phyloP scores from a whole-genome alignment of 2,797 vertebrate genomes.

The Alosa sapidissima region DNA sequence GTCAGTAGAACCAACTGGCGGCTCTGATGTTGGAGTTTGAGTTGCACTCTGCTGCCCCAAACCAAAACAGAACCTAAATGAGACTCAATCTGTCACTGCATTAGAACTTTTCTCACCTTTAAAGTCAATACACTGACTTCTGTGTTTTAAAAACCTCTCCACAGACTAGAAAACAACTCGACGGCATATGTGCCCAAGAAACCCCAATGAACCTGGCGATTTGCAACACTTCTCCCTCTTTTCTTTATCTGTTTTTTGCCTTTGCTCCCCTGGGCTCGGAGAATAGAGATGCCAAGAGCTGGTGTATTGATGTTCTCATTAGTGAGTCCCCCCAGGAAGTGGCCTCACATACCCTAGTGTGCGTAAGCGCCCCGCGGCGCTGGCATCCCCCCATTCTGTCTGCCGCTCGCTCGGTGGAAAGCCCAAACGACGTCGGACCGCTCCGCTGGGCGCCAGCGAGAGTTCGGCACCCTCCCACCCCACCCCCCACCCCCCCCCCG shows the following conservation, averaged over 20 bases:
- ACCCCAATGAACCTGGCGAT: not conserved
- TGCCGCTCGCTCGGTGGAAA: conserved; percentile 5
- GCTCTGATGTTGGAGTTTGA: not conserved
- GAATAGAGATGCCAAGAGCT: conserved; percentile 20
- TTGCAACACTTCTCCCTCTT: not conserved
- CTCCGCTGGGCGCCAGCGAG: not conserved
- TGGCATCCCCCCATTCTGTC: not conserved
- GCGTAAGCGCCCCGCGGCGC: not conserved
- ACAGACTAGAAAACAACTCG: not conserved
- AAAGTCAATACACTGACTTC: not conserved
- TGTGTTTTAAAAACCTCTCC: not conserved
- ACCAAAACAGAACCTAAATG: not conserved
- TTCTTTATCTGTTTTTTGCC: not conserved
- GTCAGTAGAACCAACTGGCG: not conserved
- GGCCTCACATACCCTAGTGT: conserved; percentile 4
- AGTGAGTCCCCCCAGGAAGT: not conserved
- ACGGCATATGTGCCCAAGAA: not conserved
- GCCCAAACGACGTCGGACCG: not conserved
- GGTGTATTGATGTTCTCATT: conserved; percentile 16
- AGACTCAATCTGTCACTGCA: not conserved
- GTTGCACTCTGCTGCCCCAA: not conserved
- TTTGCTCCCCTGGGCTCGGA: not conserved
- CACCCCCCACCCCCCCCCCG: too few relatives aligned
- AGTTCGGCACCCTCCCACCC: not conserved
- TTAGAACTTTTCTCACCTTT: conserved; percentile 5